Percentiles rank a stretch among this genome's conserved stretches.
Conservation (phyloP, 2,888 invertebrate genomes). For the Plusia festucae region DNA sequence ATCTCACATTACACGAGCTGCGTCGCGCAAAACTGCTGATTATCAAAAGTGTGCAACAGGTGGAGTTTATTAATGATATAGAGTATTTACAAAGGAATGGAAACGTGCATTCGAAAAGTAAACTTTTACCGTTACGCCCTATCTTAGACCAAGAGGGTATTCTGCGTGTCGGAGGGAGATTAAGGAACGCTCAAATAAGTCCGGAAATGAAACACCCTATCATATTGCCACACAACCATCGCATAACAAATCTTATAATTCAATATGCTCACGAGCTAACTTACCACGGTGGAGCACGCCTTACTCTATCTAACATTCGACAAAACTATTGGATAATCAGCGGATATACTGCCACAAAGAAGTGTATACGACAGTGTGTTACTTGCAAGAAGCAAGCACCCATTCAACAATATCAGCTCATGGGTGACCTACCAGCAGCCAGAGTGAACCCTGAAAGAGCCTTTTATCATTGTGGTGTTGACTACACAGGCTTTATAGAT, state of each 20-base stretch:
- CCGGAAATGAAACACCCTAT: constrained; percentile 32
- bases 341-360: constrained; percentile 33
- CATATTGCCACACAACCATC: constrained; percentile 31
- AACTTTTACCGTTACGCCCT: constrained; percentile 21
- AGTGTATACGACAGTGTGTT: constrained; percentile 31
- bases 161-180: constrained; percentile 34
- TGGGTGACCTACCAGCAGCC: constrained; percentile 30
- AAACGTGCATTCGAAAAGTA: constrained; percentile 16
- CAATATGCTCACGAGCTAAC: constrained; percentile 35
- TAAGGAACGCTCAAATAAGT: constrained; percentile 29
- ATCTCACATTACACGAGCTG: not conserved
- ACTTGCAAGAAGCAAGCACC: constrained; percentile 30
- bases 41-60: constrained; percentile 20
- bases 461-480: constrained; percentile 45
- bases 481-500: constrained; percentile 38
- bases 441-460: constrained; percentile 21
- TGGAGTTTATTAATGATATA: constrained; percentile 27
- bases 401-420: constrained; percentile 25
- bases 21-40: constrained; percentile 3
- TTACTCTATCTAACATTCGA: not conserved
- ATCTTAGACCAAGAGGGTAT: constrained; percentile 27
- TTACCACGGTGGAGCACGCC: constrained; percentile 8
- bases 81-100: constrained; percentile 9
- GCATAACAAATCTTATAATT: constrained; percentile 32
- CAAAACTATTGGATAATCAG: constrained; percentile 10